Evolutionary conservation across 2,113 vertebrate species (phyloP).

Genomic region (Barnardius zonarius): DNA sequence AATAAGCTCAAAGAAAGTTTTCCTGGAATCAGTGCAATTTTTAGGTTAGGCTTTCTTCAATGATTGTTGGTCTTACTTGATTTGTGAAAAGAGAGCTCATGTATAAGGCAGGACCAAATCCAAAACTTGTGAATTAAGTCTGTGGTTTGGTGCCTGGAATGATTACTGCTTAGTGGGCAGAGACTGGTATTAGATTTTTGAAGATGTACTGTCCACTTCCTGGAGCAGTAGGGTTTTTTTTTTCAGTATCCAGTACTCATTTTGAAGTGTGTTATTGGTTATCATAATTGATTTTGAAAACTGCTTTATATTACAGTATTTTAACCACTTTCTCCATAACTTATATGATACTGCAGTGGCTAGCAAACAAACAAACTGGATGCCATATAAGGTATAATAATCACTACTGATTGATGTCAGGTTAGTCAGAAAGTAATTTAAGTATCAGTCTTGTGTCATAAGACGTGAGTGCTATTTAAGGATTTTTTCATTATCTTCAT

Average conservation of each 20-base stretch:
- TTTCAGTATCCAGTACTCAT: background rate
- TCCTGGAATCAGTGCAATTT: background rate
- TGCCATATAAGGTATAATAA: background rate
- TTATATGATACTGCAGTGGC: background rate
- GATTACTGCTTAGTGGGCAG: background rate
- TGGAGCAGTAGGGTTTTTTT: background rate
- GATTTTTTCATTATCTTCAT: background rate
- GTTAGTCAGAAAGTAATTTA: background rate
- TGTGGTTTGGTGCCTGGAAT: background rate
- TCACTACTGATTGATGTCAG: background rate
- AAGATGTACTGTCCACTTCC: background rate
- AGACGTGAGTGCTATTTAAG: background rate
- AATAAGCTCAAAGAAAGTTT: background rate
- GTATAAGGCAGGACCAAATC: background rate
- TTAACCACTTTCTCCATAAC: background rate
- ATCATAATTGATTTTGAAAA: background rate
- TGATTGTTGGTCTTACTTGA: background rate
- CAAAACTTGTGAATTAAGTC: background rate
- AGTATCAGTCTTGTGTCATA: background rate
- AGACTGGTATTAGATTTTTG: background rate
- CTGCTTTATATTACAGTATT: background rate
- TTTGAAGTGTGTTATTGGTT: background rate
- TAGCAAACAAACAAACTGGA: background rate
- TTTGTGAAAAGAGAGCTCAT: background rate
- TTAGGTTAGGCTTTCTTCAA: background rate